Evolutionary conservation across 2,888 invertebrate genomes (phyloP).

Genomic region (Xestia sexstrigata): DNA sequence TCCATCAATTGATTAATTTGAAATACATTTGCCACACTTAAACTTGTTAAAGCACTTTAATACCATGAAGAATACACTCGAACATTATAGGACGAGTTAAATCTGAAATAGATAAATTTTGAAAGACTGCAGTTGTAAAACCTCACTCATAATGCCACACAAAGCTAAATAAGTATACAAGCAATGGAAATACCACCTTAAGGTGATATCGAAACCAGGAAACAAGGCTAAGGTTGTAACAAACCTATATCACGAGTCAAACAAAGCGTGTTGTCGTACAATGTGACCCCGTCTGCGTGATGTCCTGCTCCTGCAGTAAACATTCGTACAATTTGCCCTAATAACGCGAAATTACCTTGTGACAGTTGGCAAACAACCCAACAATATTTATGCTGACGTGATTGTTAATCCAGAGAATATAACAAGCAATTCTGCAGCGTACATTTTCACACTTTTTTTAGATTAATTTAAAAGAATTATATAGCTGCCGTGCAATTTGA

Average conservation of each 20-base stretch:
- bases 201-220: slow-evolving; percentile 42
- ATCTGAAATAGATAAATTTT: too few relatives aligned
- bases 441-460: too few relatives aligned
- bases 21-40: background rate
- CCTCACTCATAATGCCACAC: background rate
- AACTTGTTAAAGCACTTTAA: background rate
- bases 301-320: slow-evolving; percentile 30
- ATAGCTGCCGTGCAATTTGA: background rate
- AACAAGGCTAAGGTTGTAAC: slow-evolving; percentile 41
- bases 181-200: slow-evolving; percentile 9
- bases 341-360: slow-evolving; percentile 53
- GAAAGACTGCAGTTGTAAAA: background rate
- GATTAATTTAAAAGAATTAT: background rate
- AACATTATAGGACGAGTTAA: too few relatives aligned
- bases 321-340: slow-evolving; percentile 30
- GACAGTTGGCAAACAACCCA: slow-evolving; percentile 54
- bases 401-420: slow-evolving; percentile 1
- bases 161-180: slow-evolving; percentile 26
- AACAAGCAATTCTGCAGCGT: background rate
- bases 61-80: background rate
- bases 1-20: background rate
- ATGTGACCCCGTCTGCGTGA: slow-evolving; percentile 39
- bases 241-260: slow-evolving; percentile 43
- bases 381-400: slow-evolving; percentile 34
- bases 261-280: slow-evolving; percentile 53